Evolutionary conservation across 53 echinoderm and acorn worm species (phyloP).

Genomic region (Astropecten irregularis): DNA sequence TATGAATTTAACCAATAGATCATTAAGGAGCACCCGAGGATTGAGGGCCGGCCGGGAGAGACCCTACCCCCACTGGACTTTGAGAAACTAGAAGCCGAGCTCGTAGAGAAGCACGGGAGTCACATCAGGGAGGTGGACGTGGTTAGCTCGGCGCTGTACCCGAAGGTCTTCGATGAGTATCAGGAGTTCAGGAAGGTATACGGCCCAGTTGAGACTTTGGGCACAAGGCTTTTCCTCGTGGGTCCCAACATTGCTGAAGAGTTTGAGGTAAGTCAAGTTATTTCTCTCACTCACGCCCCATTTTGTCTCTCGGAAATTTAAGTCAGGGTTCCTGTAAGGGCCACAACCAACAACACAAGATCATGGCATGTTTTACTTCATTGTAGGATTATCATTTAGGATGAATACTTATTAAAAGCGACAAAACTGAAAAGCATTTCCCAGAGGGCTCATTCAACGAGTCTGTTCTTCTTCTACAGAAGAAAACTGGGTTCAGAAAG

Average conservation of each 20-base stretch:
- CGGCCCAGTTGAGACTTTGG: conserved; percentile 82
- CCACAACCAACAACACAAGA: no score
- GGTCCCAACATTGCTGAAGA: conserved; percentile 98
- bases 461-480: no score
- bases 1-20: no score
- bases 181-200: conserved; percentile 72
- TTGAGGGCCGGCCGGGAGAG: conserved; percentile 89
- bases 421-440: no score
- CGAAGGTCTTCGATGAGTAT: conserved; percentile 94
- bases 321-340: no score
- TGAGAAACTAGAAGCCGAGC: conserved; percentile 65
- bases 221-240: conserved; percentile 87
- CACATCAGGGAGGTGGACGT: conserved; percentile 76
- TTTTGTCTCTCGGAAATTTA: no score
- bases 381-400: no score
- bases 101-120: conserved; percentile 77
- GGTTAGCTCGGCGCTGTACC: conserved; percentile 93
- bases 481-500: no score
- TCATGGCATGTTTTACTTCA: no score
- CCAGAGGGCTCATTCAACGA: no score
- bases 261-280: conserved; percentile 72
- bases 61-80: conserved; percentile 76
- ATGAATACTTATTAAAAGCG: no score
- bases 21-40: conserved; percentile 59
- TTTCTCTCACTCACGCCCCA: no score